phyloP scores from a whole-genome alignment of 2,797 vertebrate species.

The Gymnothorax javanicus region DNA sequence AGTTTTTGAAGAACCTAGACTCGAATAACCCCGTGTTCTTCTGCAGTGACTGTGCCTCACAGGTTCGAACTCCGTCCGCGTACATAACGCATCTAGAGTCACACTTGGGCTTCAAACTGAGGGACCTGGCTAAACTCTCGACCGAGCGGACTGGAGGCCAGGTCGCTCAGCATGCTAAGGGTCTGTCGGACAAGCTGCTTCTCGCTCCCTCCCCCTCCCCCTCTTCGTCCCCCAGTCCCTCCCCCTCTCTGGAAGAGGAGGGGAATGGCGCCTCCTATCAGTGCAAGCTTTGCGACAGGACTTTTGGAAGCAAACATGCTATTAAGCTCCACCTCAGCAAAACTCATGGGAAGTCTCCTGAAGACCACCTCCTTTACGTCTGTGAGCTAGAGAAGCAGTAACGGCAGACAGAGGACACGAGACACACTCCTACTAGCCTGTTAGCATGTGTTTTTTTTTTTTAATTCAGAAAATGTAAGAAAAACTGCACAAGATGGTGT shows the following conservation, averaged over 20 bases:
- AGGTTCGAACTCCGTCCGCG: slow-evolving; percentile 94
- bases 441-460: not conserved
- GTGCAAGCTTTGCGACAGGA: slow-evolving; percentile 87
- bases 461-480: slow-evolving; percentile 60
- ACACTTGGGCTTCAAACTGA: slow-evolving; percentile 94
- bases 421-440: slow-evolving; percentile 64
- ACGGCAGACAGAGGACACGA: slow-evolving; percentile 64
- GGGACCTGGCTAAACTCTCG: slow-evolving; percentile 93
- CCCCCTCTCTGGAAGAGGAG: slow-evolving; percentile 81
- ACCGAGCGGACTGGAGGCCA: slow-evolving; percentile 84
- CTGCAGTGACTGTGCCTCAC: slow-evolving; percentile 96
- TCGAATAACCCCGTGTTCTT: slow-evolving; percentile 96
- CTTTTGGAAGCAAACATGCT: slow-evolving; percentile 95
- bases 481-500: slow-evolving; percentile 76
- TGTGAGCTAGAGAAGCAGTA: slow-evolving; percentile 91
- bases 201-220: slow-evolving; percentile 76
- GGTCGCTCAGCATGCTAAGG: slow-evolving; percentile 86
- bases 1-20: slow-evolving; percentile 98
- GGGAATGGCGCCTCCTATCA: slow-evolving; percentile 82
- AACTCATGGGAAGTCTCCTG: slow-evolving; percentile 93
- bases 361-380: slow-evolving; percentile 93
- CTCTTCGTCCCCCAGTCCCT: slow-evolving; percentile 67
- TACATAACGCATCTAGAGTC: slow-evolving; percentile 97
- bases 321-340: slow-evolving; percentile 98
- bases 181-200: slow-evolving; percentile 82